Evolutionary conservation across 2,888 invertebrate genomes (phyloP).

Genomic region (Himalopsyche kuldschensis): DNA sequence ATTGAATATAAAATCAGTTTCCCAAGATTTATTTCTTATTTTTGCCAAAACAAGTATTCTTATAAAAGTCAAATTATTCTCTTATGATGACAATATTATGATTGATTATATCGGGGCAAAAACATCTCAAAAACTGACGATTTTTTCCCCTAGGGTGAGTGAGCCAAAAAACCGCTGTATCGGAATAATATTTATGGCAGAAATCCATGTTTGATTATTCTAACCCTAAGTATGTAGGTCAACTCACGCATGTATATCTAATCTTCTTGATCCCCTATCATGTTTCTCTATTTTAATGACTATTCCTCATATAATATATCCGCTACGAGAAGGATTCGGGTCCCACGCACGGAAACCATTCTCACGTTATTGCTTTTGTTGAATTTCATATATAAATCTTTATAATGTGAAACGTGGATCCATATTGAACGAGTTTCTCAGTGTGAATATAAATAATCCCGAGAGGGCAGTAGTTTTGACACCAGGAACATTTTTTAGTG

Average conservation of each 20-base stretch:
- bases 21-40: too few relatives aligned
- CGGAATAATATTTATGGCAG: background rate
- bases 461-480: background rate
- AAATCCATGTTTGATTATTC: background rate
- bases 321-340: background rate
- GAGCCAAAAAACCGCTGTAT: background rate
- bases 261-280: background rate
- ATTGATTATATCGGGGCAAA: too few relatives aligned
- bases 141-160: background rate
- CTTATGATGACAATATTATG: too few relatives aligned
- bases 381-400: background rate
- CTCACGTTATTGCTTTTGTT: background rate
- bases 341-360: background rate
- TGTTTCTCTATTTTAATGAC: constrained; percentile 1
- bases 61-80: too few relatives aligned
- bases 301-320: background rate
- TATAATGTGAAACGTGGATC: background rate
- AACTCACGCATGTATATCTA: background rate
- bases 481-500: background rate
- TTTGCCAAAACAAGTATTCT: too few relatives aligned
- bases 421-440: background rate
- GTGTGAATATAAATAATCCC: background rate
- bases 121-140: background rate
- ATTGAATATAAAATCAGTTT: too few relatives aligned
- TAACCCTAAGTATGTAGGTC: background rate